Conservation (phyloP, 1,140 invertebrate species). For the Leptonema lineaticorne region DNA sequence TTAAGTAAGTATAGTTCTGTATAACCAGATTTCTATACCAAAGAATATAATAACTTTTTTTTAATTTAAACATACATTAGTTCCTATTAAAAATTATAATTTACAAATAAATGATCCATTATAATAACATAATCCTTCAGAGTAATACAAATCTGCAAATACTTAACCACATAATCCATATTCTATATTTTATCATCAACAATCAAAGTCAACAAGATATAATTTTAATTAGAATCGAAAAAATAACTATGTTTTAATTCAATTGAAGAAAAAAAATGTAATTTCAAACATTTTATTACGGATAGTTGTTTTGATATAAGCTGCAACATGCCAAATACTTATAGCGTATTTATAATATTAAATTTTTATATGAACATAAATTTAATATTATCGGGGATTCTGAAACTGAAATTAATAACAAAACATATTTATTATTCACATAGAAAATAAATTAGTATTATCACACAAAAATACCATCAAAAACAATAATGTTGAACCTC, state of each 20-base stretch:
- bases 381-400: no score
- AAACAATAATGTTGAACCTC: no score
- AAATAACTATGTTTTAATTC: background rate
- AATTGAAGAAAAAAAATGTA: background rate
- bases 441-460: no score
- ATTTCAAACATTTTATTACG: background rate
- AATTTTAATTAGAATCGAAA: conserved; percentile 28
- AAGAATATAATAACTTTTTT: conserved; percentile 38
- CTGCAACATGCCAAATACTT: no score
- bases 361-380: no score
- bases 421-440: no score
- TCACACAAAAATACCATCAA: no score
- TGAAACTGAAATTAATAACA: no score
- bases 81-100: conserved; percentile 41
- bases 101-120: conserved; percentile 39
- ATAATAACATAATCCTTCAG: conserved; percentile 17
- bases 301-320: background rate
- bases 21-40: conserved; percentile 41
- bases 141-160: conserved; percentile 32
- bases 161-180: conserved; percentile 22
- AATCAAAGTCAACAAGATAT: conserved; percentile 42
- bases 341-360: no score
- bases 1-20: conserved; percentile 42
- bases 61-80: conserved; percentile 38
- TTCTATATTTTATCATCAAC: conserved; percentile 39